Base-by-base conservation (phyloP, 1,140 invertebrate species). In the Drosophila elegans region DNA sequence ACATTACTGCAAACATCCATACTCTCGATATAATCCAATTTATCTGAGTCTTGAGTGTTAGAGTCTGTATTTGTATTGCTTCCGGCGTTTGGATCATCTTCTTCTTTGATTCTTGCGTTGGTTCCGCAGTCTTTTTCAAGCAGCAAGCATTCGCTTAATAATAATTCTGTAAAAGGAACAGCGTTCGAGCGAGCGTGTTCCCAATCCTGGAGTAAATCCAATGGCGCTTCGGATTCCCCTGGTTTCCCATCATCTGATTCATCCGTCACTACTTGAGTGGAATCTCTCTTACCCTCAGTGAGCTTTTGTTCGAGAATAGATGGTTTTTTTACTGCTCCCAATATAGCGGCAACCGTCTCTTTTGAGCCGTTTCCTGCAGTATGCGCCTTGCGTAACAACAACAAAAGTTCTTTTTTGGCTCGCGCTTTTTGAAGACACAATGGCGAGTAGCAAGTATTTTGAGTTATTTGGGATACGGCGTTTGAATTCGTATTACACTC, bases 361-460 rank as follows among this genome's bases (percentile, higher is more conserved):
- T 92, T 92, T 0, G 91, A 92, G 1, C 90, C 91, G 48, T 92
- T 92, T 12, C 91, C 91, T 5, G 91, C 91, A 3, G 91, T 92
- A 41, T 94, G 94, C 2, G 95, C 95, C 91, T 95, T 95, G 59
- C 95, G 94, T 42, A 97, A 81, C 13, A 96, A 79, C 25, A 93
- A 73, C 0, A 97, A 86, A 21, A 97, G 91, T 76, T 97, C 95
- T 69, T 94, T 94, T 52, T 96, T 94, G 0, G 96, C 91, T 69
- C 94, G 93, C 9, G 93, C 94, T 84, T 95, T 95, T 86, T 95
- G 95, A 29, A 96, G 92, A 91, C 96, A 97, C 21, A 95, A 92
- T 9, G 96, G 96, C 4, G 96, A 97, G 88, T 97, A 97, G 79
- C 96, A 97, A 45, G 94, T 95, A 2, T 94, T 92, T 49, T 94